phyloP scores from a whole-genome alignment of 2,797 vertebrate species.

The Synaphobranchus kaupii region DNA sequence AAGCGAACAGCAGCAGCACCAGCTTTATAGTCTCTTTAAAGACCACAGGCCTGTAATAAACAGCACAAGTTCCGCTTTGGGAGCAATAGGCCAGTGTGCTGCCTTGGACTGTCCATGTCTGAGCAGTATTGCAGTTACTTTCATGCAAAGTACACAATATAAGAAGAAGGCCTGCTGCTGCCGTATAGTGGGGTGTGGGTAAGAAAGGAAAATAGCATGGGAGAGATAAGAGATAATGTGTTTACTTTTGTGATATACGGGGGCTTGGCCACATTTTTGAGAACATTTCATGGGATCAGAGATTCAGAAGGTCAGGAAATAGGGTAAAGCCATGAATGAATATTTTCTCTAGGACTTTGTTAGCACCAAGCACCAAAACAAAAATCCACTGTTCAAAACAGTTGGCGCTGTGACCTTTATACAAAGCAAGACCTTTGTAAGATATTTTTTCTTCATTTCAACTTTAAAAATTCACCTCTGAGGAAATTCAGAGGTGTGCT shows the following conservation, averaged over 20 bases:
- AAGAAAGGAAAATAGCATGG: not conserved
- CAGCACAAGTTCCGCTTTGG: not conserved
- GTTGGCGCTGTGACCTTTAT: not conserved
- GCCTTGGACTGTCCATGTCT: not conserved
- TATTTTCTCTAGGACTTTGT: not conserved
- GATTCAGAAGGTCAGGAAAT: conserved; percentile 2
- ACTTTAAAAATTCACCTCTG: not conserved
- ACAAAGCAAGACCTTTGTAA: not conserved
- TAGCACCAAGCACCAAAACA: not conserved
- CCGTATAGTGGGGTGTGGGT: not conserved
- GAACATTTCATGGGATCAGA: not conserved
- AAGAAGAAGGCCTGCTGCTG: not conserved
- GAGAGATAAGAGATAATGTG: not conserved
- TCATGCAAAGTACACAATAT: not conserved
- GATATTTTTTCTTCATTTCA: not conserved
- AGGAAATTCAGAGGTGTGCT: not conserved
- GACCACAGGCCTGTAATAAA: not conserved
- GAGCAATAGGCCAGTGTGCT: not conserved
- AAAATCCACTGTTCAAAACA: not conserved
- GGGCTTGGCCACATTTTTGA: not conserved
- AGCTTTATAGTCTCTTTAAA: conserved; percentile 3
- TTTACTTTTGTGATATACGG: not conserved
- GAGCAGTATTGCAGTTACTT: not conserved
- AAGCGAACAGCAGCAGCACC: not conserved
- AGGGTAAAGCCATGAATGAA: not conserved